Evolutionary conservation across 2,888 invertebrate species (phyloP).

Genomic region (Marronus borbonicus): DNA sequence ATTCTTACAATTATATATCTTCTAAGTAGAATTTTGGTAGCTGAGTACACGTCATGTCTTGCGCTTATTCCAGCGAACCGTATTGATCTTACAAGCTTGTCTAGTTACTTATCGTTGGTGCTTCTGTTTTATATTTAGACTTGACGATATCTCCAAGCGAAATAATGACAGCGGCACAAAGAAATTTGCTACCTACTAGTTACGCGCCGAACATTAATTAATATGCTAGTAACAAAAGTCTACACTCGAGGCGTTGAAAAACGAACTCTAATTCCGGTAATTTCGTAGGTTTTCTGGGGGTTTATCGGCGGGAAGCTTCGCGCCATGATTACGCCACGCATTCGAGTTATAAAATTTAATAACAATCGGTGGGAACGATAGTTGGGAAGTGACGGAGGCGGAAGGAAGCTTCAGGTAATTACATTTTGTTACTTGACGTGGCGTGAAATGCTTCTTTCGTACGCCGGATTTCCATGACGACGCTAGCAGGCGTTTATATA

Average conservation of each 20-base stretch:
- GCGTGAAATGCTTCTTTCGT: background rate
- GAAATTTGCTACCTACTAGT: background rate
- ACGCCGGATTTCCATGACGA: background rate
- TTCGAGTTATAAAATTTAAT: constrained; percentile 10
- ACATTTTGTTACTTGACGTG: background rate
- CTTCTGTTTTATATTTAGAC: background rate
- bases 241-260: background rate
- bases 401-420: background rate
- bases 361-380: constrained; percentile 10
- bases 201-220: constrained; percentile 11
- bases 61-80: too few relatives aligned
- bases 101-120: too few relatives aligned
- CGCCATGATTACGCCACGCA: background rate
- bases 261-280: constrained; percentile 6
- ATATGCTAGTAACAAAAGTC: background rate
- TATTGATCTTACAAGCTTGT: too few relatives aligned
- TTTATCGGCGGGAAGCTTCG: background rate
- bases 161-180: background rate
- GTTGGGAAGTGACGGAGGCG: background rate
- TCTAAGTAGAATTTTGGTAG: too few relatives aligned
- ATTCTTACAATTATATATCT: too few relatives aligned
- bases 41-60: too few relatives aligned
- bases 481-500: background rate
- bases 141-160: background rate
- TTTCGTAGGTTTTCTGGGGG: background rate